A percentile compares a stretch with the other conserved stretches of the same genome.
phyloP scores from a whole-genome alignment of 1,140 invertebrate genomes.

The Epicauta chinensis region DNA sequence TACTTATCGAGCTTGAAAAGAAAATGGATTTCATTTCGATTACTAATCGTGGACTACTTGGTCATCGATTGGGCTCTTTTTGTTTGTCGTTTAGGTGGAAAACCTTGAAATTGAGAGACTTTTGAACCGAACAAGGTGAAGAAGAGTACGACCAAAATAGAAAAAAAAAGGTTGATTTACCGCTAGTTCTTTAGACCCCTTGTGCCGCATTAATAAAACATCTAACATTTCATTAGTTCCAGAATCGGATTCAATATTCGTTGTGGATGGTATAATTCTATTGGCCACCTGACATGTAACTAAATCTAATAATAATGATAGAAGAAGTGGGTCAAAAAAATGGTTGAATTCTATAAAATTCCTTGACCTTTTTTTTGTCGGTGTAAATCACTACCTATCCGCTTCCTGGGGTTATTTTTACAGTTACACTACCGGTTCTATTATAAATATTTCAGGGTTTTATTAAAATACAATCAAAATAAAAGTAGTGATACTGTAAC shows the following conservation, averaged over 20 bases:
- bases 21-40: constrained; percentile 32
- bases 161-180: constrained; percentile 5
- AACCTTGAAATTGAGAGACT: too few relatives aligned
- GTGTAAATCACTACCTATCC: not conserved
- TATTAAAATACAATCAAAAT: too few relatives aligned
- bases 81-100: not conserved
- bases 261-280: not conserved
- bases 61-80: not conserved
- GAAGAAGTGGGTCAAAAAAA: constrained; percentile 8
- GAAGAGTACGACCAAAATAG: not conserved
- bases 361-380: not conserved
- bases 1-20: constrained; percentile 21
- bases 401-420: constrained; percentile 3
- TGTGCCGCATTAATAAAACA: constrained; percentile 14
- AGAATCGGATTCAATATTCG: constrained; percentile 1
- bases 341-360: not conserved
- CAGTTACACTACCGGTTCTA: too few relatives aligned
- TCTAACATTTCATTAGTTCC: constrained; percentile 16
- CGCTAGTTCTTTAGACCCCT: constrained; percentile 3
- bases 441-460: too few relatives aligned
- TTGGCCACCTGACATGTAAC: constrained; percentile 21
- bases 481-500: too few relatives aligned
- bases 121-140: not conserved
- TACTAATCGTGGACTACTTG: not conserved
- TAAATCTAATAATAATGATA: constrained; percentile 15